A percentile compares a stretch with the other conserved stretches of the same genome.
Conservation (phyloP, 1,140 invertebrate genomes). For the Sitobion miscanthi region DNA sequence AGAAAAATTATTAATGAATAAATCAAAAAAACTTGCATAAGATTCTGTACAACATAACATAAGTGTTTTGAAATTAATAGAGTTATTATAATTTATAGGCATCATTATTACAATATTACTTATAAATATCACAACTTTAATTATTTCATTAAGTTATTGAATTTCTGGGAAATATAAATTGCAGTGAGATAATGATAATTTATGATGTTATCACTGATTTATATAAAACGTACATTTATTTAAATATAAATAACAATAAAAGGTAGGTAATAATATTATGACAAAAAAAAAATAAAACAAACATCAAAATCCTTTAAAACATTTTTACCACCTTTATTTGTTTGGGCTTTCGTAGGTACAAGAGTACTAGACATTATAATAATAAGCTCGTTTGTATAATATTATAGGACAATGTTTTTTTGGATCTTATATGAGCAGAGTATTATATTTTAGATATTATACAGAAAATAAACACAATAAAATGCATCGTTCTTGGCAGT, state of each 20-base stretch:
- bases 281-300: background rate
- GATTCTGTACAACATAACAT: background rate
- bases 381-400: background rate
- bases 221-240: slow-evolving; percentile 17
- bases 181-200: background rate
- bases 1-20: background rate
- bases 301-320: background rate
- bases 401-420: background rate
- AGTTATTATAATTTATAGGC: background rate
- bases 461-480: background rate
- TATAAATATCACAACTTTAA: background rate
- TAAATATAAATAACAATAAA: background rate
- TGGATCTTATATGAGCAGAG: background rate
- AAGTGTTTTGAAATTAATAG: background rate
- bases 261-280: background rate
- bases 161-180: background rate
- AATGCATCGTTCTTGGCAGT: background rate
- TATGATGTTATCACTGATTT: background rate
- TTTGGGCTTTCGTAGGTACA: background rate
- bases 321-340: background rate
- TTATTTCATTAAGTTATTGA: background rate
- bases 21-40: background rate
- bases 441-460: background rate
- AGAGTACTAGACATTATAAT: background rate
- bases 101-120: background rate